Evolutionary conservation across 2,888 invertebrate species (phyloP).

Genomic region (Drosophila suboccidentalis): DNA sequence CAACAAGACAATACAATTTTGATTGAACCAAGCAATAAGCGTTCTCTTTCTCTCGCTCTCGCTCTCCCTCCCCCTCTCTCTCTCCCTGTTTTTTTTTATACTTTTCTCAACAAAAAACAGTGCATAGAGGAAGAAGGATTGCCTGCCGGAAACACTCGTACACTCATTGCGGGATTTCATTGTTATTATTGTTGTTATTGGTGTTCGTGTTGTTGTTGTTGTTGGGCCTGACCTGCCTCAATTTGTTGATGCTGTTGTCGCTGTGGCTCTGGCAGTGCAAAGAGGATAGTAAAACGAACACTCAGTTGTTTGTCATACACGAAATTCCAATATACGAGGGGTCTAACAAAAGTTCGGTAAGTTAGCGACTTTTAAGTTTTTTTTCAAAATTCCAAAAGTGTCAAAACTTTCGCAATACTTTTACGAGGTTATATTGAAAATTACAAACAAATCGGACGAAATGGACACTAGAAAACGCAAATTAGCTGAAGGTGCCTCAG

Average conservation of each 20-base stretch:
- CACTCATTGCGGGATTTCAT: slow-evolving; percentile 51
- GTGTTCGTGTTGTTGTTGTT: slow-evolving; percentile 31
- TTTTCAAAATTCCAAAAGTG: no score
- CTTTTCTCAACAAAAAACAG: background rate
- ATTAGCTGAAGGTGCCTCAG: no score
- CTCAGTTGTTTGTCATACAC: slow-evolving; percentile 46
- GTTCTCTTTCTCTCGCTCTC: background rate
- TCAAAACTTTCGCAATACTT: no score
- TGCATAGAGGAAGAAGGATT: slow-evolving; percentile 35
- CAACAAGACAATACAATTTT: slow-evolving; percentile 55
- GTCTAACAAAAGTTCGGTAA: no score
- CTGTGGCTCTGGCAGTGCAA: slow-evolving; percentile 23
- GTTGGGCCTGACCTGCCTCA: slow-evolving; percentile 52
- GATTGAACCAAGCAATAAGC: slow-evolving; percentile 61
- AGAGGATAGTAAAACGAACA: slow-evolving; percentile 23
- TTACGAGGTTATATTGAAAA: no score
- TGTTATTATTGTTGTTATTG: slow-evolving; percentile 48
- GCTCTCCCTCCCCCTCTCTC: background rate
- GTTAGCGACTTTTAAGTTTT: no score
- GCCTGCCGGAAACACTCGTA: slow-evolving; percentile 52
- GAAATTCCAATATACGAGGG: slow-evolving; percentile 10
- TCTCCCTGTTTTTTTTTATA: background rate
- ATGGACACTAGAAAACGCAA: no score
- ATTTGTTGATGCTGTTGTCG: slow-evolving; percentile 46
- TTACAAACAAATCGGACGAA: no score